Base-by-base conservation (phyloP, 2,113 vertebrate species). In the Callopanchax toddi region DNA sequence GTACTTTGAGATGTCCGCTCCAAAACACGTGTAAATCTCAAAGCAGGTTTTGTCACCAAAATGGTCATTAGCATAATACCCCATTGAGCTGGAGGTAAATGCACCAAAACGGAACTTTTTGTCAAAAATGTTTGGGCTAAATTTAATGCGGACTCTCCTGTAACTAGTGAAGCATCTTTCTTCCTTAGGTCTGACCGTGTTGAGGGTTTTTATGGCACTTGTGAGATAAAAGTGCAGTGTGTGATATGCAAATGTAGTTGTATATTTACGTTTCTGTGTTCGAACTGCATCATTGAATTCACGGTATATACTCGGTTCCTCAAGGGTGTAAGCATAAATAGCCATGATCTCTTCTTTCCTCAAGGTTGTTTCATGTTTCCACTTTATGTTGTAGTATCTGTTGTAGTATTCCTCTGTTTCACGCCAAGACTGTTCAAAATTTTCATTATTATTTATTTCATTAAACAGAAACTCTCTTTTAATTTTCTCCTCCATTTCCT, bases 251-350 rank as follows among this genome's bases (percentile, higher is more conserved):
- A 85, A 85, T 0, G 54, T 61, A 16, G 61, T 67, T 22, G 11
- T 54, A 53, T 85, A 81, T 4, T 60, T 5, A 2, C 22, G 18
- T 29, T 8, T 56, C 21, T 71, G 43, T 2, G 55, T 60, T 25
- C 61, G 56, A 45, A 81, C 78, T 15, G 67, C 75, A 2, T 43
- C 6, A 21, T 84, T 84, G 40, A 84, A 85, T n/a, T 71, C 65
- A 1, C 29, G 13, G 48, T 81, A 81, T 5, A 85, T 8, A 6
- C 13, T 17, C 10, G 45, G 45, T 13, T 70, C 40, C 8, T 67
- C 53, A 1, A 78, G 52, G 17, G 60, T 73, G 6, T 81, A 85
- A 9, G 43, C 37, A 32, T 79, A 76, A 44, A 85, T 49, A 9
- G 78, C 72, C 60, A 76, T 73, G 16, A 73, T 66, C 13, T 64